A percentile compares a stretch with the other conserved stretches of the same genome.
These are phyloP conservation scores for Rhynchonycteris naso DNA, from an alignment of 2,797 vertebrate genomes.

Conservation along the genomic window DNA sequence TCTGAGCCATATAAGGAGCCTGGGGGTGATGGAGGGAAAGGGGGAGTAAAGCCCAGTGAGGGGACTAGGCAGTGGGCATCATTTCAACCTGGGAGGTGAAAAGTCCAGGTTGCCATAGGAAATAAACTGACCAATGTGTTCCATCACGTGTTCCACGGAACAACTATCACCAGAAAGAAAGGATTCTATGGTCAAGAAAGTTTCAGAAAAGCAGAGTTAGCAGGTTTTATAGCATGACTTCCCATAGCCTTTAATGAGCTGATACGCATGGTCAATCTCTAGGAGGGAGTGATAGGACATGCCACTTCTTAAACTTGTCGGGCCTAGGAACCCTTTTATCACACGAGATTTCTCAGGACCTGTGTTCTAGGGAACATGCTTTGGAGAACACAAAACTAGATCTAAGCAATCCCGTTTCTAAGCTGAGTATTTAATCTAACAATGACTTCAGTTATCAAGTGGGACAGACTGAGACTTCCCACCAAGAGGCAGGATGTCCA, in stretches of 20 bases:
- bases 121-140: background rate
- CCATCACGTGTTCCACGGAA: background rate
- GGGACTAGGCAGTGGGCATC: background rate
- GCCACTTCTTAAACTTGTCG: background rate
- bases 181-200: background rate
- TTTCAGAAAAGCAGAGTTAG: slow-evolving; percentile 14
- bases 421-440: background rate
- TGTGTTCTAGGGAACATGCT: background rate
- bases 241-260: background rate
- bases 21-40: background rate
- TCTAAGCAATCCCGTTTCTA: background rate
- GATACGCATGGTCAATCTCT: too few relatives aligned
- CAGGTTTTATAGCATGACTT: background rate
- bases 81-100: background rate
- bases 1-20: background rate
- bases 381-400: background rate
- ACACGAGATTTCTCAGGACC: background rate
- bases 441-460: background rate
- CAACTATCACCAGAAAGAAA: background rate
- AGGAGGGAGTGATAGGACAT: background rate
- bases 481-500: background rate
- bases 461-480: background rate
- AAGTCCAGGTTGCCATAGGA: slow-evolving; percentile 7
- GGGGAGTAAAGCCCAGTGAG: background rate
- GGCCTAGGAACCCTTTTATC: background rate